Evolutionary conservation across 2,888 invertebrate genomes (phyloP), one percentile per base, ranked within the genome.

Genomic region (Nomada ruficornis): DNA sequence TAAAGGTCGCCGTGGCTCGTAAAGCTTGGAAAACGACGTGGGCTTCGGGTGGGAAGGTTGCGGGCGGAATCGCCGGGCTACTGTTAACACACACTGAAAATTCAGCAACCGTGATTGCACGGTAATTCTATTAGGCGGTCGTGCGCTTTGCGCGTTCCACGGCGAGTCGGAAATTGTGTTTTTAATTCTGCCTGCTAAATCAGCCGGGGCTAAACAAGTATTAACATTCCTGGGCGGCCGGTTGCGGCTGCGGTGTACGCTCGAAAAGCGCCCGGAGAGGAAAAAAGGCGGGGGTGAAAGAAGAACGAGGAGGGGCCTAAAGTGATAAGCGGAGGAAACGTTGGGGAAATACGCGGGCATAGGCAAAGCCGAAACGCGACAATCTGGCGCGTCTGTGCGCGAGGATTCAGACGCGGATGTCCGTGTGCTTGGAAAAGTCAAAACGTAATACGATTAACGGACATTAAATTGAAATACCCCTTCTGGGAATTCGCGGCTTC

Each of bases 161-260:
- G 69, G 69, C 76, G 77, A 80, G 68, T 85, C 88, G 91, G 90
- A 91, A 91, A 91, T 91, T 90, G 90, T 90, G 91, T 91, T 91
- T 91, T 92, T 91, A 90, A 91, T 92, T 91, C 88, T 90, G 88
- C 77, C 84, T 79, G 90, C 87, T 91, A 91, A 91, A 92, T 91
- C 91, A 92, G 89, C 88, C 88, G 86, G 82, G 86, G 88, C 88
- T 91, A 90, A 91, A 90, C 90, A 90, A 91, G 89, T 90, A 91
- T 91, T 90, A 91, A 91, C 89, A 91, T 92, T 91, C 89, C 89
- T 62, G 71, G 57, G 83, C 75, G 80, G 74, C 76, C 70, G 68
- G 78, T 67, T 72, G 80, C 79, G 78, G 74, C 69, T 77, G 62
- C 77, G 79, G 64, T 70, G 67, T 59, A 36, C 64, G 36, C 63